Conservation (phyloP, 1,140 invertebrate species). For the Meloidogyne floridensis region DNA sequence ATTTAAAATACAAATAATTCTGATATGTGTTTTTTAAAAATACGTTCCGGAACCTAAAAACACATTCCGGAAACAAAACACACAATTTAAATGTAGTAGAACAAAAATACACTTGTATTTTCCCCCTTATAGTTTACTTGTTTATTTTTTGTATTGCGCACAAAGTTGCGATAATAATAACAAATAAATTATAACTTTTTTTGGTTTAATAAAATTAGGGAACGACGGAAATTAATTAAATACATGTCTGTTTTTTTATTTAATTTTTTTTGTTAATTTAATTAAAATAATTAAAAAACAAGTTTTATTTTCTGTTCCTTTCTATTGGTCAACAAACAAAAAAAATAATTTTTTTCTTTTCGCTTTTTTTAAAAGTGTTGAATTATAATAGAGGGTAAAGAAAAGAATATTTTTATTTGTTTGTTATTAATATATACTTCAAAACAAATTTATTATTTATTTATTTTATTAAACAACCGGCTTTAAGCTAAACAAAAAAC, state of each 20-base stretch:
- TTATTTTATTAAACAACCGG: slow-evolving; percentile 5
- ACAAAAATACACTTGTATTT: neutral
- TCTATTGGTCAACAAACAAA: neutral
- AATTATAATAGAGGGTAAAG: neutral
- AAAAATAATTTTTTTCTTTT: neutral
- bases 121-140: no score
- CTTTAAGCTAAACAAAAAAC: neutral
- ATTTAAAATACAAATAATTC: no score
- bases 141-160: no score
- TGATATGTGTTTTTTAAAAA: no score
- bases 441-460: slow-evolving; percentile 5
- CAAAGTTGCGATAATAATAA: slow-evolving; percentile 2
- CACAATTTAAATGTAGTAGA: no score
- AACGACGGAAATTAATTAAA: neutral
- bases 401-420: neutral
- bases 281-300: neutral
- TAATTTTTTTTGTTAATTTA: neutral
- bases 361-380: neutral
- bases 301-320: neutral
- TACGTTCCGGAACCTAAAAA: no score
- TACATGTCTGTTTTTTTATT: neutral
- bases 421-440: slow-evolving; percentile 4
- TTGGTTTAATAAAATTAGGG: neutral
- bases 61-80: no score
- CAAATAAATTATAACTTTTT: neutral